Base-by-base conservation (phyloP, 2,888 invertebrate species). In the Sisyra nigra region DNA sequence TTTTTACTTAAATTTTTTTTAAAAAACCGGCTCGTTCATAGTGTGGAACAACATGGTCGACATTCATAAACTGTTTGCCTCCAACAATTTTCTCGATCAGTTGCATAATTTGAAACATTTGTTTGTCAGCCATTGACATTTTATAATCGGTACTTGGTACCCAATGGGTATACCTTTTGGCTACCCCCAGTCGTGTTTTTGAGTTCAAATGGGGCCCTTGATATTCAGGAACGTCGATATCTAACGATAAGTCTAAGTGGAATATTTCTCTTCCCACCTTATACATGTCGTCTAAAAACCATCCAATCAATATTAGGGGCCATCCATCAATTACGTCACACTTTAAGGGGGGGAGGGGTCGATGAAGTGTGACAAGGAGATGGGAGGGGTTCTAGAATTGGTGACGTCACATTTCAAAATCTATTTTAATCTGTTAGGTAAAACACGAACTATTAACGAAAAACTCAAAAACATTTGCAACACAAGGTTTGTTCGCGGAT, bases 11-110 rank as follows among this genome's bases (percentile, higher is more conserved):
- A 41, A 17, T 18, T 34, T 29, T 40, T 36, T 39, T 46, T 24
- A 40, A 45, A 45, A 50, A 59, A 74, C 74, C 75, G 54, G 75
- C 69, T 57, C 70, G 68, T 49, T 71, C 65, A 54, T 71, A 76
- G 52, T 85, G 81, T 7, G 84, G 77, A 47, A 86, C 55, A 47
- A 84, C 59, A 55, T 80, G 79, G 45, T 70, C 65, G 4, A 66
- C 58, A 45, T 56, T 53, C 3, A 72, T 60, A 56, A 59, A 67
- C 0, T 69, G 59, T 14, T 61, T 53, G 5, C 68, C 66, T 1
- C 70, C 71, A 32, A 75, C 60, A n/a, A 66, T 52, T 33, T 62
- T 56, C 46, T 60, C 59, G 3, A 74, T 50, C 0, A 62, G 53
- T 41, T 68, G 68, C n/a, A 67, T 60, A 1, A 76, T 58, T 54